phyloP scores from a whole-genome alignment of 2,888 invertebrate genomes.

The Scrobipalpa costella region DNA sequence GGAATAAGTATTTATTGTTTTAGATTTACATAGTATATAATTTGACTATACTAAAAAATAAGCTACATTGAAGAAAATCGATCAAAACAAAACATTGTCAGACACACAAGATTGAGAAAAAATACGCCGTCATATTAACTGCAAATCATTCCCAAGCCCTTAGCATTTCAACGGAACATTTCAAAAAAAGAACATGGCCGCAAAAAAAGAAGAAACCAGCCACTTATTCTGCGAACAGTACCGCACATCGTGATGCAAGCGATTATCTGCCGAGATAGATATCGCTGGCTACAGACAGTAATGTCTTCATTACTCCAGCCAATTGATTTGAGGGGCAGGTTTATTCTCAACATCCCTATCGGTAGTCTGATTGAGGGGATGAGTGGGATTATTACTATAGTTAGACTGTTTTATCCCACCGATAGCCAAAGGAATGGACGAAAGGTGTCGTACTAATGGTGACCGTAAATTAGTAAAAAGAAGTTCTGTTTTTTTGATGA shows the following conservation, averaged over 20 bases:
- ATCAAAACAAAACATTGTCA: background rate
- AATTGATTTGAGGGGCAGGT: slow-evolving; percentile 58
- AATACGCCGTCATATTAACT: background rate
- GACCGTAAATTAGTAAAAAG: too few species aligned
- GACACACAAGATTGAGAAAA: background rate
- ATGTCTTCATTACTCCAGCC: slow-evolving; percentile 71
- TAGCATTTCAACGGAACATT: slow-evolving; percentile 1
- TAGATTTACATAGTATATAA: background rate
- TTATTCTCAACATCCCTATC: background rate
- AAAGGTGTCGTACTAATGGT: too few species aligned
- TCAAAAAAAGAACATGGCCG: slow-evolving; percentile 22
- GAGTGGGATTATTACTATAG: background rate
- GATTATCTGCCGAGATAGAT: slow-evolving; percentile 62
- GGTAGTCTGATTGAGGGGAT: background rate
- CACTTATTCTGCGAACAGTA: slow-evolving; percentile 49
- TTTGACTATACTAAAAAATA: too few species aligned
- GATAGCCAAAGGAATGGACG: too few species aligned
- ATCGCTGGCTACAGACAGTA: slow-evolving; percentile 55
- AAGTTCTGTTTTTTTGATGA: too few species aligned
- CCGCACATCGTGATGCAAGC: slow-evolving; percentile 50
- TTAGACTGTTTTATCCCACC: too few species aligned
- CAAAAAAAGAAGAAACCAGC: slow-evolving; percentile 30
- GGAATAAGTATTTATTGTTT: background rate
- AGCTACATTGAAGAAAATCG: background rate
- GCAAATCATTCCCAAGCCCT: slow-evolving; percentile 3